Conservation (phyloP, 2,113 vertebrate species). For the Henicopernis longicauda region DNA sequence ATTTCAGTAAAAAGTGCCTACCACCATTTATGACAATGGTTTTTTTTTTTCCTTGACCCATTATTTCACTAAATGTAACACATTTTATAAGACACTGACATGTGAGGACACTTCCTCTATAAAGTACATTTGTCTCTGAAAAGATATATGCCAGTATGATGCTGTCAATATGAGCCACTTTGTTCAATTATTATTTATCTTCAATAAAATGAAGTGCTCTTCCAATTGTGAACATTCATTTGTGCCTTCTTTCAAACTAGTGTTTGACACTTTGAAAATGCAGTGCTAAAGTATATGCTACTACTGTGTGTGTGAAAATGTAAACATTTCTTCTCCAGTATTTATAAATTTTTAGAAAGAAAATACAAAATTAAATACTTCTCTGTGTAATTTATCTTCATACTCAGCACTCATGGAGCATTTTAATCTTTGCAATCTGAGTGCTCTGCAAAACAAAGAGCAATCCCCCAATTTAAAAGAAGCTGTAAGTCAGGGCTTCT, state of each 20-base stretch:
- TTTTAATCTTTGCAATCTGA: neutral
- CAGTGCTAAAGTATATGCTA: neutral
- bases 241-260: neutral
- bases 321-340: neutral
- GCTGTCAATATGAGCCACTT: neutral
- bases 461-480: neutral
- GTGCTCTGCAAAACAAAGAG: neutral
- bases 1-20: constrained; percentile 56
- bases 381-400: neutral
- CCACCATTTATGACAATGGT: constrained; percentile 8
- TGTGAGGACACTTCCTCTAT: neutral
- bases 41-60: constrained; percentile 14
- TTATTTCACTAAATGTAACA: constrained; percentile 40
- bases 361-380: neutral
- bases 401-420: neutral
- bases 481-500: neutral
- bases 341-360: neutral
- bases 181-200: neutral
- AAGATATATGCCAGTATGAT: neutral
- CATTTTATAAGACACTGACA: constrained; percentile 16
- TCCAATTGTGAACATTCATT: neutral
- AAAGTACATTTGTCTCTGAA: constrained; percentile 18
- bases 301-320: neutral
- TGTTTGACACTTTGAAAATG: neutral
- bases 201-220: neutral